These are phyloP conservation scores for Drosophila glabriapex DNA, from an alignment of 2,888 invertebrate genomes.

Conservation along the genomic window DNA sequence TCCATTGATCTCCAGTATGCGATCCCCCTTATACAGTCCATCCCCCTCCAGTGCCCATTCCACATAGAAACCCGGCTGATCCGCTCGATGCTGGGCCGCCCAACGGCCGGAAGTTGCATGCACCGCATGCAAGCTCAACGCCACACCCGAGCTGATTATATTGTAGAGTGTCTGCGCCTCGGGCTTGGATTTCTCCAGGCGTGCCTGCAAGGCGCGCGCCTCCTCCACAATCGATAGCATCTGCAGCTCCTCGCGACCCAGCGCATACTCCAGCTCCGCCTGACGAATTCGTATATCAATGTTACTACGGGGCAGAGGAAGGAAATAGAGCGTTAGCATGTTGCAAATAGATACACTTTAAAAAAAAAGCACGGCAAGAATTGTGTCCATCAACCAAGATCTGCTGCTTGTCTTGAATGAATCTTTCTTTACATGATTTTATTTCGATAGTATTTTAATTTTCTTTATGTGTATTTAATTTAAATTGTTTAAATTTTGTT, in stretches of 20 bases:
- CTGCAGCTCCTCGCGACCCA: conserved; percentile 95
- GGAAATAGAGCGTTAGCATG: background rate
- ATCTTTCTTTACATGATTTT: background rate
- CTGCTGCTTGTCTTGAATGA: background rate
- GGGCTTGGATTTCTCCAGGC: conserved; percentile 89
- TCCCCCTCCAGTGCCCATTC: conserved; percentile 94
- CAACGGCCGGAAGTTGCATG: conserved; percentile 90
- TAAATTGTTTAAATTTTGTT: background rate
- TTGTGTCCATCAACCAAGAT: background rate
- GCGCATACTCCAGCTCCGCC: conserved; percentile 94
- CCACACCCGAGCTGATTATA: conserved; percentile 84
- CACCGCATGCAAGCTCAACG: conserved; percentile 88
- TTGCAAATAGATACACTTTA: background rate
- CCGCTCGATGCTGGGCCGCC: conserved; percentile 89
- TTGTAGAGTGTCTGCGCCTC: conserved; percentile 87
- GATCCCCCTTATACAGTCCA: conserved; percentile 91
- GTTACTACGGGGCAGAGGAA: conserved; percentile 87
- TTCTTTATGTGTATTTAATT: background rate
- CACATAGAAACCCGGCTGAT: conserved; percentile 89
- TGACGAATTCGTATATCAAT: conserved; percentile 95
- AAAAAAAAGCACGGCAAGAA: background rate
- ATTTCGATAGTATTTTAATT: too few relatives aligned
- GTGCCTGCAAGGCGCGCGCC: conserved; percentile 91
- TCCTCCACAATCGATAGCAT: conserved; percentile 94
- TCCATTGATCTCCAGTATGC: conserved; percentile 92